Evolutionary conservation across 2,888 invertebrate genomes (phyloP).

Genomic region (Liopterus haemorrhoidalis): DNA sequence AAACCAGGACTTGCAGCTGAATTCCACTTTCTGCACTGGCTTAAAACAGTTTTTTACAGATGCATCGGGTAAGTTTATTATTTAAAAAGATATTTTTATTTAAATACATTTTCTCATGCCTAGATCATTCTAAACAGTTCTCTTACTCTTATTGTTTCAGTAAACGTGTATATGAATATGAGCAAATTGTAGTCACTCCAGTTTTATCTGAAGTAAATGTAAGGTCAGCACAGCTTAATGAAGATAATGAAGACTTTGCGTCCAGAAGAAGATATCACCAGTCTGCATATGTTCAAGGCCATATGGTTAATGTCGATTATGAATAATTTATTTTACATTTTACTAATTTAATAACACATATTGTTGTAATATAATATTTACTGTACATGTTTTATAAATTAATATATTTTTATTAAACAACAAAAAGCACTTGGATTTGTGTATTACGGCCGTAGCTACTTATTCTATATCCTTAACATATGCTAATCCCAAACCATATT

Average conservation of each 20-base stretch:
- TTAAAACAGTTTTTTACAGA: constrained; percentile 64
- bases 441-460: too few species aligned
- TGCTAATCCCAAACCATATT: too few species aligned
- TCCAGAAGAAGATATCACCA: constrained; percentile 89
- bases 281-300: constrained; percentile 72
- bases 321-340: constrained; percentile 21
- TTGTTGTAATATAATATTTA: too few species aligned
- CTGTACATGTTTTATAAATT: too few species aligned
- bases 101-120: constrained; percentile 1
- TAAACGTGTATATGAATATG: constrained; percentile 72
- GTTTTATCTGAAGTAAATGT: constrained; percentile 73
- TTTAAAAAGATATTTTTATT: constrained; percentile 11
- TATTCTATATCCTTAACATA: too few species aligned
- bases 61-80: constrained; percentile 63
- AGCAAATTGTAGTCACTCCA: constrained; percentile 80
- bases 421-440: too few species aligned
- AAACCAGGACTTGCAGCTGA: constrained; percentile 85
- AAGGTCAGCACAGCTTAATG: constrained; percentile 81
- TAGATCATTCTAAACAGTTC: not conserved
- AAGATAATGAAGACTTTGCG: constrained; percentile 93
- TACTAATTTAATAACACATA: not conserved
- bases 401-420: too few species aligned
- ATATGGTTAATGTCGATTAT: constrained; percentile 53
- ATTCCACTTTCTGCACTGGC: constrained; percentile 74
- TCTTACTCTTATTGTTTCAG: constrained; percentile 46